Evolutionary conservation across 2,888 invertebrate species (phyloP), one percentile per base, ranked within the genome.

Genomic region (Caenorhabditis becei): DNA sequence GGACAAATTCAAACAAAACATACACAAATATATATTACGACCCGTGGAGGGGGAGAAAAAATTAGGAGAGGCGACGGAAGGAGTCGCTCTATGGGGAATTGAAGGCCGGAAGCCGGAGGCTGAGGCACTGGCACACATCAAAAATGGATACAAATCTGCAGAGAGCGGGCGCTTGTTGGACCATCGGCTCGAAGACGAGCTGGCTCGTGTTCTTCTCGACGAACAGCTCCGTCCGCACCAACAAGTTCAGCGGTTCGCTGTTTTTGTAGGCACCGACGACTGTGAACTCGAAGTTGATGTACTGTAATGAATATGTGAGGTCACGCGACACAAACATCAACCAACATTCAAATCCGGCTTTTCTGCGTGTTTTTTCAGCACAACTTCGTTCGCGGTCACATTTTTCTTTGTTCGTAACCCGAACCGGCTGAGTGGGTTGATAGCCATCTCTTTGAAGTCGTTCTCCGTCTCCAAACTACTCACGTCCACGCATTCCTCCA

Each of bases 381-480:
- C 69, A 10, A 63, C 28, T 20, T 20, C 67, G 16, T 77, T 58
- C 11, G 47, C 49, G 16, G 80, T 74, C n/a, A 70, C 18, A 37
- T 84, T 82, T 5, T 32, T 47, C 44, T 80, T 80, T 10, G 74
- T 66, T 41, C 83, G 61, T n/a, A 83, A 35, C 5, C 83, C 84
- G n/a, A 59, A 66, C 28, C 82, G 41, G 32, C 56, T 71, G 24
- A 65, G 70, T 2, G 70, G 72, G 44, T 84, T 84, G 49, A 81
- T 70, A 3, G 79, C 67, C 53, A 83, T 58, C 20, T 71, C 70
- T 5, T 78, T 49, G 63, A 82, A 75, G 3, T 70, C 56, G 1
- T 28, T n/a, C 2, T 24, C 32, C 20, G 70, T 35, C 56, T 70
- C 59, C 35, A 81, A 23, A 54, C 65, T 74, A 11, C 37, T 58